These are phyloP conservation scores for Macropis europaea DNA, from an alignment of 2,888 invertebrate genomes.

Conservation along the genomic window DNA sequence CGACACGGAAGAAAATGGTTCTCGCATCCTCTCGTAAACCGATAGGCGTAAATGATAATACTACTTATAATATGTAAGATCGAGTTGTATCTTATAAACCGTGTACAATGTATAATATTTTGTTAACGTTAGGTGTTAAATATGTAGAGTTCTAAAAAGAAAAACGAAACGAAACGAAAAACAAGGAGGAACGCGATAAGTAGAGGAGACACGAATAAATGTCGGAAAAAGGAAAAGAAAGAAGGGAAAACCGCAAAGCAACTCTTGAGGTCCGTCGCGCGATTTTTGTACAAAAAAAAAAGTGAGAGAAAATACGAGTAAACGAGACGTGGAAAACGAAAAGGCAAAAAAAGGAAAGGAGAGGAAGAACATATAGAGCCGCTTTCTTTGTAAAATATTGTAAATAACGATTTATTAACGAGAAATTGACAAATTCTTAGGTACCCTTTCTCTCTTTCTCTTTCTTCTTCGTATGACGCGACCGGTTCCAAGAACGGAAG, in stretches of 20 bases:
- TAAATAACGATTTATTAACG: slow-evolving; percentile 79
- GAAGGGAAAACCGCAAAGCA: slow-evolving; percentile 33
- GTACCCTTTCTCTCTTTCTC: slow-evolving; percentile 63
- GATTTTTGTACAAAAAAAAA: slow-evolving; percentile 68
- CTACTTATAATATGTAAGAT: slow-evolving; percentile 54
- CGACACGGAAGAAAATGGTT: slow-evolving; percentile 6
- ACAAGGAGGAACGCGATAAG: slow-evolving; percentile 54
- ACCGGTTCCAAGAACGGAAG: slow-evolving; percentile 7
- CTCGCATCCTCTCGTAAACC: slow-evolving; percentile 28
- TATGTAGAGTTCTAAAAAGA: slow-evolving; percentile 58
- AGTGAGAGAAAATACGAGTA: slow-evolving; percentile 30
- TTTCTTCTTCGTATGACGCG: slow-evolving; percentile 45
- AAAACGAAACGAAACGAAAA: slow-evolving; percentile 49
- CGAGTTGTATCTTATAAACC: slow-evolving; percentile 67
- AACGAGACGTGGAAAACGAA: slow-evolving; percentile 53
- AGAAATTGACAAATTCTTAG: slow-evolving; percentile 77
- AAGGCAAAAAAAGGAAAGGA: slow-evolving; percentile 65
- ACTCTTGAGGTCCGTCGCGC: slow-evolving; percentile 64
- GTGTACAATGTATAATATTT: slow-evolving; percentile 78
- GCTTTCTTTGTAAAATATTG: slow-evolving; percentile 80
- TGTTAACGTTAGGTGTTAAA: slow-evolving; percentile 75
- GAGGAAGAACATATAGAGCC: slow-evolving; percentile 73
- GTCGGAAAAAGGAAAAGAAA: slow-evolving; percentile 63
- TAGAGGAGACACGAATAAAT: slow-evolving; percentile 67
- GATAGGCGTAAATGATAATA: too few species aligned